Evolutionary conservation across 2,113 vertebrate species (phyloP).

Genomic region (Andinoacara biseriatus): DNA sequence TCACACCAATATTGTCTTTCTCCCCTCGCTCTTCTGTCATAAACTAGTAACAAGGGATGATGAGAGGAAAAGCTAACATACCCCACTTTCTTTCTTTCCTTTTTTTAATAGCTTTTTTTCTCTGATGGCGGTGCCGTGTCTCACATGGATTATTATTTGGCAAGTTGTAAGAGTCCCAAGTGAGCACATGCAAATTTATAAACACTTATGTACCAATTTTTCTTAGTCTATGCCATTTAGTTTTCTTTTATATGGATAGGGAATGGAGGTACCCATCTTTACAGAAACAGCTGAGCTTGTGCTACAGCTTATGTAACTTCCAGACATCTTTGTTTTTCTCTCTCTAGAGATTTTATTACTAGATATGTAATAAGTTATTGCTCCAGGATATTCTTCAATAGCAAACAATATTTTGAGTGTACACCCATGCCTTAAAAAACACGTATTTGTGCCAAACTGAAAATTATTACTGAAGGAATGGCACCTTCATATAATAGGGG

Average conservation of each 20-base stretch:
- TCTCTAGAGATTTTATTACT: constrained; percentile 64
- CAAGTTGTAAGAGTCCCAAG: constrained; percentile 62
- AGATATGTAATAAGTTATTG: constrained; percentile 62
- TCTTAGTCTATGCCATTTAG: constrained; percentile 52
- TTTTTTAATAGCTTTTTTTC: constrained; percentile 10
- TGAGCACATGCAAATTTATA: constrained; percentile 66
- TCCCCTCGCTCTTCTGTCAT: constrained; percentile 43
- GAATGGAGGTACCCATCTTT: constrained; percentile 32
- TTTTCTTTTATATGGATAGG: constrained; percentile 31
- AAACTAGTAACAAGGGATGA: constrained; percentile 61
- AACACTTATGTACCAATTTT: constrained; percentile 55
- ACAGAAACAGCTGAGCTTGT: constrained; percentile 55
- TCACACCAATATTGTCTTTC: constrained; percentile 29
- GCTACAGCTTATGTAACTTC: constrained; percentile 61
- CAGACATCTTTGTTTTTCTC: constrained; percentile 57
- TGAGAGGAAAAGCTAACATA: constrained; percentile 61
- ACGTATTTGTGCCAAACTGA: constrained; percentile 49
- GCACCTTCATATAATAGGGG: constrained; percentile 37
- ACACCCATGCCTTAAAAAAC: constrained; percentile 36
- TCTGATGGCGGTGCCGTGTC: constrained; percentile 48
- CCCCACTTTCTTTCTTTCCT: not conserved
- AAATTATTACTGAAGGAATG: constrained; percentile 39
- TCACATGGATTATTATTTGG: constrained; percentile 59
- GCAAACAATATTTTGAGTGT: constrained; percentile 62
- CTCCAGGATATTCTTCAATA: constrained; percentile 67